Base-by-base conservation (phyloP, 2,797 vertebrate species). In the Sebastes cheni region DNA sequence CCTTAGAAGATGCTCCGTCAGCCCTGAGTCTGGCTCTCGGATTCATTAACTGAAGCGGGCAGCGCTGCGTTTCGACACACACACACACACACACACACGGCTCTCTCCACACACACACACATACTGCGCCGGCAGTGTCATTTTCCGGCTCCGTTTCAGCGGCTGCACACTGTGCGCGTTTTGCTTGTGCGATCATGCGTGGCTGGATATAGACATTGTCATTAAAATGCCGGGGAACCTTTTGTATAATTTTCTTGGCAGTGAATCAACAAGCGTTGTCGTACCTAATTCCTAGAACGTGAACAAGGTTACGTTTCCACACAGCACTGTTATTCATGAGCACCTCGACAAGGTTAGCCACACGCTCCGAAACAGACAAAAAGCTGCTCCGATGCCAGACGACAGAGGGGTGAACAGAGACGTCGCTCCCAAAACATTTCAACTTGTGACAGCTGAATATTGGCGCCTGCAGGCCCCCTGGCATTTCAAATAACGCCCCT, bases 401-500 rank as follows among this genome's bases (percentile, higher is more conserved):
- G 64, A 71, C 64, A 65, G 72, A 25, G 34, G 81, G 76, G 77
- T 70, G 75, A 86, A 90, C 74, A 86, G 77, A 91, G 84, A 90
- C 22, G 27, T 89, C 39, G 55, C 67, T 68, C 74, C 80, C 77
- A 34, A 88, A 68, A 85, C 85, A 72, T 88, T 89, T 87, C 83
- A 89, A 79, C 81, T 73, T 52, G 67, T 89, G 89, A 92, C 90
- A 90, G 84, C 72, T 84, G 75, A 87, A 82, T 81, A 68, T 62
- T 85, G 79, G 75, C 30, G 52, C 81, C 82, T 79, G 77, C 61
- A 30, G 73, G 25, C 80, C 85, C 84, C 80, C 76, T 79, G 84
- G 83, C 83, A 88, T 86, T 89, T 86, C 83, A 81, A 83, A 89
- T 87, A 86, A 88, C 80, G 75, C 74, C 82, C 85, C 79, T 39